Evolutionary conservation across 2,888 invertebrate species (phyloP), one percentile per base, ranked within the genome.

Genomic region (Beris chalybata): DNA sequence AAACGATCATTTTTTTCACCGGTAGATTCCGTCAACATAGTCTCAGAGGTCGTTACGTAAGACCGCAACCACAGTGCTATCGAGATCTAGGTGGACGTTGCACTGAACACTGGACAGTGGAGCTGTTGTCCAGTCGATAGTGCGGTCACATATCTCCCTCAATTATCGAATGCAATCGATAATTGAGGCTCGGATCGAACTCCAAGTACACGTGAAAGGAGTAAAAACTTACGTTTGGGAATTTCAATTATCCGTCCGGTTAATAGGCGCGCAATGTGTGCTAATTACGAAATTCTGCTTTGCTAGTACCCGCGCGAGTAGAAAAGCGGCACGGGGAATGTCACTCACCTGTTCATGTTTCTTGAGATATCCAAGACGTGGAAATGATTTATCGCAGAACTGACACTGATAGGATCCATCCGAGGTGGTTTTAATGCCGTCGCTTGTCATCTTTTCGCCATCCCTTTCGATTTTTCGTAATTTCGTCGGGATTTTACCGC

Each of bases 361-460:
- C 83, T 93, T 93, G 74, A 95, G 86, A 79, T 92, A 91, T 71
- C 91, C 91, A 72, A 91, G 88, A 73, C 93, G 86, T 15, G 93
- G 90, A 82, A 94, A 95, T 72, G 93, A 92, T 80, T 93, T 91
- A 77, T 94, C 92, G 83, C 95, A 95, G 83, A 92, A 94, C 82
- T 91, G 91, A 82, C 94, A 95, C 77, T 91, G 89, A 85, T 93
- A 92, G 70, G 93, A 93, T 71, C 93, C 90, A 79, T 87, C 85
- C 75, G 77, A 76, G 71, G 71, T 71, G 68, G 72, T 70, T 65
- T 66, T 79, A 79, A 79, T 78, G 74, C 79, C 76, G 66, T 79
- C 79, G 72, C 76, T 74, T 78, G 78, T 79, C 79, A 77, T 75
- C 79, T 79, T 80, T 79, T 78, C 69, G 89, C 48, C 90, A 90